Percentiles rank a stretch among this genome's conserved stretches.
Evolutionary conservation across 1,140 invertebrate species (phyloP).

Genomic region (Drosophila kepulauana): DNA sequence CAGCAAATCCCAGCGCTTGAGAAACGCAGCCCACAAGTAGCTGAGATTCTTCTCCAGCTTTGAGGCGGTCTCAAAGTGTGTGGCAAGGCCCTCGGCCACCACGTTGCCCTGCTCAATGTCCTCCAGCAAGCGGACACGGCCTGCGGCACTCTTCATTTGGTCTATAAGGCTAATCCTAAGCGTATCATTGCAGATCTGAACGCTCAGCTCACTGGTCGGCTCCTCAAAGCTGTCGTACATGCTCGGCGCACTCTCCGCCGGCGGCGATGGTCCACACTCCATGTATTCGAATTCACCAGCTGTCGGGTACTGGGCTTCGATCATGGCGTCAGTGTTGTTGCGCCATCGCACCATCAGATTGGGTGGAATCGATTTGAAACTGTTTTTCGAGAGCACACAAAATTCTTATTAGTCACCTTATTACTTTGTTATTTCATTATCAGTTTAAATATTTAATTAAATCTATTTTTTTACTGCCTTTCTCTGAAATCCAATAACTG

Average conservation of each 20-base stretch:
- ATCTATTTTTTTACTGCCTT: too few species aligned
- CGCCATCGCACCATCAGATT: conserved; percentile 85
- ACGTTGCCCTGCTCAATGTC: conserved; percentile 89
- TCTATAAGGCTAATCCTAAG: conserved; percentile 89
- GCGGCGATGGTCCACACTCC: conserved; percentile 90
- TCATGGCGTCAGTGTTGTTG: conserved; percentile 87
- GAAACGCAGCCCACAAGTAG: conserved; percentile 90
- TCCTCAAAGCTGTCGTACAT: conserved; percentile 91
- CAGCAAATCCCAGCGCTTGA: conserved; percentile 88
- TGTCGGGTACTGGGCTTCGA: conserved; percentile 88
- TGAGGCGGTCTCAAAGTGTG: conserved; percentile 86
- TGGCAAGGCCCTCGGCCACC: conserved; percentile 86
- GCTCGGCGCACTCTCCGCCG: conserved; percentile 89
- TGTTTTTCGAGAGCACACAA: conserved; percentile 36
- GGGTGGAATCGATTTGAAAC: conserved; percentile 85
- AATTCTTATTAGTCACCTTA: background rate
- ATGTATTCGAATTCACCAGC: conserved; percentile 90
- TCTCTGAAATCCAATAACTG: too few species aligned
- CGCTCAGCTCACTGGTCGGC: conserved; percentile 89
- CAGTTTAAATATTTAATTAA: background rate
- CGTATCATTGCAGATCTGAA: conserved; percentile 91
- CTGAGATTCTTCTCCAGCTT: conserved; percentile 89
- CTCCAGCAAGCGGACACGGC: conserved; percentile 88
- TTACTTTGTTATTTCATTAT: background rate
- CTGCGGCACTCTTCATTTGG: conserved; percentile 89